Evolutionary conservation across 2,888 invertebrate species (phyloP).

Genomic region (Catocala fraxini): DNA sequence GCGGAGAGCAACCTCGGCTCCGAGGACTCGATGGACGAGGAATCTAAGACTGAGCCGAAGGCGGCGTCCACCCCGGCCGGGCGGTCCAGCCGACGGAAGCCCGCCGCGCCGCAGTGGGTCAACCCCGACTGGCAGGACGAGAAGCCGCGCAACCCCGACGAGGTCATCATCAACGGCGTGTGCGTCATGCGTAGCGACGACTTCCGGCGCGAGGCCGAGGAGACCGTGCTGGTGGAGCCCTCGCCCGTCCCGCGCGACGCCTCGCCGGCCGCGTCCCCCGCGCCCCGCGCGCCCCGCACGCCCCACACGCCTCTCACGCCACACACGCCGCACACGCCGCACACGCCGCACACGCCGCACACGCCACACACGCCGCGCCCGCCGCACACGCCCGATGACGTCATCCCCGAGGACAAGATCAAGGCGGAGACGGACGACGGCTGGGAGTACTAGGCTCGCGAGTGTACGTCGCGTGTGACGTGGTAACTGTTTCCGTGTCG

Average conservation of each 20-base stretch:
- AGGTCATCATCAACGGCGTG: constrained; percentile 97
- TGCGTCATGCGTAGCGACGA: constrained; percentile 96
- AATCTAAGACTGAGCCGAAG: constrained; percentile 88
- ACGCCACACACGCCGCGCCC: constrained; percentile 37
- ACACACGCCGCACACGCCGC: constrained; percentile 58
- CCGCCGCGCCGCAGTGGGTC: constrained; percentile 99
- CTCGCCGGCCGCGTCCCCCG: constrained; percentile 68
- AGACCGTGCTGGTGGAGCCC: constrained; percentile 93
- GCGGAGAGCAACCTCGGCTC: constrained; percentile 92
- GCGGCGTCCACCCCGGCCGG: constrained; percentile 81
- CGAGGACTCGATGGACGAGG: constrained; percentile 88
- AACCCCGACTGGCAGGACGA: constrained; percentile 97
- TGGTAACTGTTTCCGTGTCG: constrained; percentile 50
- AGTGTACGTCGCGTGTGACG: constrained; percentile 43
- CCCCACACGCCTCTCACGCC: constrained; percentile 58
- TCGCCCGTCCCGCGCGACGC: constrained; percentile 89
- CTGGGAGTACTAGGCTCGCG: constrained; percentile 87
- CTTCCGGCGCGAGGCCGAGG: constrained; percentile 89
- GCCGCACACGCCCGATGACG: constrained; percentile 65
- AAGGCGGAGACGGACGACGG: constrained; percentile 89
- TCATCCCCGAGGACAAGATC: constrained; percentile 83
- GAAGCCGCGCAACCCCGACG: constrained; percentile 88
- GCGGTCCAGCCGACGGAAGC: constrained; percentile 93
- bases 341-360: constrained; percentile 52
- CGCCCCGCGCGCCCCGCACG: constrained; percentile 66